Evolutionary conservation across 2,888 invertebrate genomes (phyloP).

Genomic region (Phragmatobia fuliginosa): DNA sequence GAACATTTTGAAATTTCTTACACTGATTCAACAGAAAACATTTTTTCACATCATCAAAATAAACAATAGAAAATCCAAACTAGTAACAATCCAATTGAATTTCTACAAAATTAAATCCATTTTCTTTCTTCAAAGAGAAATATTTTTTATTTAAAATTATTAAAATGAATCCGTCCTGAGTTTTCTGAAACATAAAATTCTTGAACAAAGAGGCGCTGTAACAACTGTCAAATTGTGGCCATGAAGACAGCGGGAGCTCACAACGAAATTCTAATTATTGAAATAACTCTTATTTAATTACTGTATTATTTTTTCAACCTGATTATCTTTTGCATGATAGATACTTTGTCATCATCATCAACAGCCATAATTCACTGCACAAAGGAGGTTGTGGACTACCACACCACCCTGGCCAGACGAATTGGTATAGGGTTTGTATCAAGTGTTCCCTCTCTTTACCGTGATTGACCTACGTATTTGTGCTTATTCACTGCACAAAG

Average conservation of each 20-base stretch:
- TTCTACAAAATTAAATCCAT: conserved; percentile 31
- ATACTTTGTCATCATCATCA: too few relatives aligned
- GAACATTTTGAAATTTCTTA: too few relatives aligned
- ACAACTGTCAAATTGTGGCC: conserved; percentile 46
- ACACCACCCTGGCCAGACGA: too few relatives aligned
- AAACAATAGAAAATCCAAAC: conserved; percentile 4
- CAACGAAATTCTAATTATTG: neutral
- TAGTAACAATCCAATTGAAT: conserved; percentile 16
- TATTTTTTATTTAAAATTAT: conserved; percentile 53
- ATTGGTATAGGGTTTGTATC: too few relatives aligned
- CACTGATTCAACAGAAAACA: too few relatives aligned
- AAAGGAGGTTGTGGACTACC: too few relatives aligned
- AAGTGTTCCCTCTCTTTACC: too few relatives aligned
- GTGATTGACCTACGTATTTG: too few relatives aligned
- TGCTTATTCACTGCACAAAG: too few relatives aligned
- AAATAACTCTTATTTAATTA: neutral
- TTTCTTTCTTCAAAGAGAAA: conserved; percentile 27
- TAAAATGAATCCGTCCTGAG: conserved; percentile 54
- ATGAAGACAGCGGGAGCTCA: conserved; percentile 16
- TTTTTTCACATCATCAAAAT: neutral
- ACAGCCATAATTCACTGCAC: too few relatives aligned
- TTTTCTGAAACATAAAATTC: conserved; percentile 54
- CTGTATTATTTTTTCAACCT: neutral
- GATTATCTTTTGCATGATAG: too few relatives aligned
- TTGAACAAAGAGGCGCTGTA: conserved; percentile 51